Percentiles rank a stretch among this genome's conserved stretches.
Conservation (phyloP, 2,113 vertebrate species). For the Edolisoma coerulescens region DNA sequence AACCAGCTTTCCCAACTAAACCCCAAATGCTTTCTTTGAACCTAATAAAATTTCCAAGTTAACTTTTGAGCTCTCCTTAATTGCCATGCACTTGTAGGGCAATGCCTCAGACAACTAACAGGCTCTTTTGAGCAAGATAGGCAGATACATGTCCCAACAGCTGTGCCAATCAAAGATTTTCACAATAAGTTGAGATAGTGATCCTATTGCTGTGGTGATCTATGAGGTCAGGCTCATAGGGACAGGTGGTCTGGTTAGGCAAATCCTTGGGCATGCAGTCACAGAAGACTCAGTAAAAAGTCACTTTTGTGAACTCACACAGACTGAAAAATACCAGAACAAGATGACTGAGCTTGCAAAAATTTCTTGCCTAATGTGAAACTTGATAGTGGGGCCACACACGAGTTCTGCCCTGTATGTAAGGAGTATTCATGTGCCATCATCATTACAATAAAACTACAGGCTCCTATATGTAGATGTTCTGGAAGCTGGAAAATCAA, state of each 20-base stretch:
- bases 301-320: not conserved
- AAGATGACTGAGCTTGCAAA: not conserved
- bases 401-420: fast-evolving
- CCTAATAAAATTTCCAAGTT: no score
- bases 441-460: not conserved
- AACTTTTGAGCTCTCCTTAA: not conserved
- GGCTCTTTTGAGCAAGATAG: not conserved
- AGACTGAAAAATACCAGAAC: not conserved
- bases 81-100: not conserved
- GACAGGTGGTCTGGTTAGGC: not conserved
- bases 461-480: fast-evolving
- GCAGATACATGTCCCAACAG: not conserved
- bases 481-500: not conserved
- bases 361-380: not conserved
- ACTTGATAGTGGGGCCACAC: not conserved
- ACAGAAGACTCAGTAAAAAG: not conserved
- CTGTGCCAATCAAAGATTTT: not conserved
- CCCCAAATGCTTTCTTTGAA: not conserved
- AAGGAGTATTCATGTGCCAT: no score
- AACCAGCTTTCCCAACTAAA: not conserved
- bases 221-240: fast-evolving
- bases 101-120: not conserved
- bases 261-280: not conserved
- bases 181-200: not conserved
- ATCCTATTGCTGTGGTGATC: not conserved